Evolutionary conservation across 2,888 invertebrate genomes (phyloP).

Genomic region (Apocheima hispidaria): DNA sequence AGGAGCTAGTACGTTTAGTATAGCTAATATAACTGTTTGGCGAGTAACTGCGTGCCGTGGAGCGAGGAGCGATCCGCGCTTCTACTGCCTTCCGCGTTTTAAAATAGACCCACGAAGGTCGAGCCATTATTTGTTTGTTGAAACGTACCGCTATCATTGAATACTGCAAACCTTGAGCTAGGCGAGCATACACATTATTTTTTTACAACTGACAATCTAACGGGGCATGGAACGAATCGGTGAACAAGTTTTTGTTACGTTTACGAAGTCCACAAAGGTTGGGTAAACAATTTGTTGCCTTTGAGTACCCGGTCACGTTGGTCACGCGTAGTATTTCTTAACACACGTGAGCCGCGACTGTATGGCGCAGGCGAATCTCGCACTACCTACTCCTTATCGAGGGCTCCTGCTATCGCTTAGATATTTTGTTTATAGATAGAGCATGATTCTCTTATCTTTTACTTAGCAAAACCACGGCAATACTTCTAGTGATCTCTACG

Average conservation of each 20-base stretch:
- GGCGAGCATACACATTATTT: constrained; percentile 44
- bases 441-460: constrained; percentile 39
- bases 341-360: constrained; percentile 62
- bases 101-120: constrained; percentile 83
- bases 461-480: not conserved
- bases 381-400: constrained; percentile 34
- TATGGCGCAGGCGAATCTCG: constrained; percentile 27
- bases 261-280: constrained; percentile 58
- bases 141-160: constrained; percentile 59
- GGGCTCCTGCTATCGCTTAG: constrained; percentile 37
- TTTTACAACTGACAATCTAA: constrained; percentile 51
- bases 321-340: constrained; percentile 56
- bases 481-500: not conserved
- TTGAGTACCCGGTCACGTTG: constrained; percentile 60
- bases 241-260: constrained; percentile 46
- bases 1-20: constrained; percentile 35
- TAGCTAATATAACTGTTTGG: constrained; percentile 74
- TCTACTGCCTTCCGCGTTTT: constrained; percentile 82
- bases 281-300: constrained; percentile 53
- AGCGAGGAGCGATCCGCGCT: constrained; percentile 67
- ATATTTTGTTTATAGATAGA: constrained; percentile 55
- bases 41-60: constrained; percentile 40
- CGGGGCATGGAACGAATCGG: constrained; percentile 48
- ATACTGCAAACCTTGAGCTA: constrained; percentile 67
- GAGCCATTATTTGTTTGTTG: constrained; percentile 67